Evolutionary conservation across 2,113 vertebrate genomes (phyloP).

Genomic region (Strigops habroptila): DNA sequence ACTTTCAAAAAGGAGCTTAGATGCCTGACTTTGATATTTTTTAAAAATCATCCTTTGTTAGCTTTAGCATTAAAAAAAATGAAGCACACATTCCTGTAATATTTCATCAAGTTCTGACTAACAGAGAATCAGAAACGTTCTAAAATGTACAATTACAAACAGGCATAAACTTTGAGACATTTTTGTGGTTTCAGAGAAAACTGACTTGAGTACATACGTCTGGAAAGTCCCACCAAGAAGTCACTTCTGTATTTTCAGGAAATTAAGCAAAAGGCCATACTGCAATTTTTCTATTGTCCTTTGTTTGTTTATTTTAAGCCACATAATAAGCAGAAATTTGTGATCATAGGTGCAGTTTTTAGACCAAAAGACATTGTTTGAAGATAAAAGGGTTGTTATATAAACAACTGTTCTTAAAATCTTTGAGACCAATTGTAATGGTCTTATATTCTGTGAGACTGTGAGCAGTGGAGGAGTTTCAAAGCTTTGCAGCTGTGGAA

Average conservation of each 20-base stretch:
- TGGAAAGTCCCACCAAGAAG: conserved; percentile 61
- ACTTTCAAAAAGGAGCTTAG: neutral
- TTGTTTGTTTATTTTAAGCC: conserved; percentile 34
- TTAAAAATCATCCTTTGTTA: conserved; percentile 8
- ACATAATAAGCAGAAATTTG: conserved; percentile 3
- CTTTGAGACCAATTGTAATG: neutral
- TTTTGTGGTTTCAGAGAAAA: conserved; percentile 60
- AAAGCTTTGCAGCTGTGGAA: conserved; percentile 7
- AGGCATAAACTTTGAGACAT: conserved; percentile 56
- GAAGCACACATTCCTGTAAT: neutral
- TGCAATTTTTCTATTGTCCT: conserved; percentile 15
- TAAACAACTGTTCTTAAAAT: neutral
- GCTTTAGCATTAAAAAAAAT: neutral
- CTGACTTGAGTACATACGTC: conserved; percentile 30
- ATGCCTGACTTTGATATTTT: neutral
- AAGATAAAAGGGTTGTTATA: neutral
- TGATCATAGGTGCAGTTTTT: conserved; percentile 4
- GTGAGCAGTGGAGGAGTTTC: neutral
- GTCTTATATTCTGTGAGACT: neutral
- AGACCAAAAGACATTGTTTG: neutral
- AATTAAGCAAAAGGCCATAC: conserved; percentile 6
- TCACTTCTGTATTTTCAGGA: conserved; percentile 63
- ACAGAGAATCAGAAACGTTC: conserved; percentile 31
- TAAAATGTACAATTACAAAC: conserved; percentile 47
- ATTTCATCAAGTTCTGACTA: conserved; percentile 50